Percentiles rank a stretch among this genome's conserved stretches.
These are phyloP conservation scores for Mormyrops boulengeri DNA, from an alignment of 2,797 vertebrate genomes.

Conservation along the genomic window DNA sequence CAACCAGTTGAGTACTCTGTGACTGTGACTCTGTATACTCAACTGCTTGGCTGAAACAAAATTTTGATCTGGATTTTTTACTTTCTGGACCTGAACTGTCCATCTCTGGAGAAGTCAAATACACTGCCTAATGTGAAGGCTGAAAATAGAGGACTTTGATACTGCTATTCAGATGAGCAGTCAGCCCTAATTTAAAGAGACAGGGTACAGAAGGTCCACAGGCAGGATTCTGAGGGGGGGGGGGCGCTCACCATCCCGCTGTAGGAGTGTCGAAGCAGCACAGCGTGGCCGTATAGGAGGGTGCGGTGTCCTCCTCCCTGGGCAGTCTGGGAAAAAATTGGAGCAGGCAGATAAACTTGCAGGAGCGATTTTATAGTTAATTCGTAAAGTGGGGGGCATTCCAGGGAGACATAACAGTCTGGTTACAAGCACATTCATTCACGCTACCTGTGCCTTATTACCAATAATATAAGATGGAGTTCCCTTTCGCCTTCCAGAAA, in stretches of 20 bases:
- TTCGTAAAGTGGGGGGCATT: not conserved
- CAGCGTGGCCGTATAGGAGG: slow-evolving; percentile 83
- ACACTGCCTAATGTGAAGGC: not conserved
- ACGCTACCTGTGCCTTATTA: not conserved
- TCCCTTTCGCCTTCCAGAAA: not conserved
- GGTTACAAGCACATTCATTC: not conserved
- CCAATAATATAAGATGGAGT: not conserved
- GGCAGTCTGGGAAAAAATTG: slow-evolving; percentile 61
- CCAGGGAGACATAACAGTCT: not conserved
- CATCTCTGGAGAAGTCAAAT: not conserved
- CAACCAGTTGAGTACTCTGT: not conserved
- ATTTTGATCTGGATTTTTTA: not conserved
- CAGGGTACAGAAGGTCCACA: not conserved
- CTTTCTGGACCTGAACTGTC: not conserved
- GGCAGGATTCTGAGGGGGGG: not conserved
- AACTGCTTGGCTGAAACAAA: not conserved
- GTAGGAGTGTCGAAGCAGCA: slow-evolving; percentile 86
- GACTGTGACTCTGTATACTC: not conserved
- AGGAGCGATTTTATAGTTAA: not conserved
- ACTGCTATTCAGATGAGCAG: not conserved
- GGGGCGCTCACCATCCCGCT: slow-evolving; percentile 78
- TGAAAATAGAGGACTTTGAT: not conserved
- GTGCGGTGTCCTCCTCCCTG: slow-evolving; percentile 89
- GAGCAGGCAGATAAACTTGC: not conserved
- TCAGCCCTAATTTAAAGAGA: not conserved